Conservation (phyloP, 2,113 vertebrate genomes). For the Trogon melanurus region DNA sequence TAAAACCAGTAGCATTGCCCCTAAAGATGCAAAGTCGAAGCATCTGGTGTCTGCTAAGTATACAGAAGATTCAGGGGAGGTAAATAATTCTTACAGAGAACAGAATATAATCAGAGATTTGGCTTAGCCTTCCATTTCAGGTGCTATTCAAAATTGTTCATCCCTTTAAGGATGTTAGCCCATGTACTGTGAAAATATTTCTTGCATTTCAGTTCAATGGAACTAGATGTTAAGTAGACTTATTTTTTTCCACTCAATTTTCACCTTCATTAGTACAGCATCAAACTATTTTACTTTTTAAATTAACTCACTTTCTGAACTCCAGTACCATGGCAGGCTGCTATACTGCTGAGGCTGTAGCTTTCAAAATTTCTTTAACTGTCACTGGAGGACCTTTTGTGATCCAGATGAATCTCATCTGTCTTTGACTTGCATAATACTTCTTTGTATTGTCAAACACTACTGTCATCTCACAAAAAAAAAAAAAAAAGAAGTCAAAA, state of each 20-base stretch:
- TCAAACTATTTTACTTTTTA: not conserved
- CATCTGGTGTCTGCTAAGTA: not conserved
- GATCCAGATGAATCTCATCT: not conserved
- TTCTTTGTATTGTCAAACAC: not conserved
- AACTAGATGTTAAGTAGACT: not conserved
- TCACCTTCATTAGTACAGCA: not conserved
- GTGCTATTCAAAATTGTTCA: not conserved
- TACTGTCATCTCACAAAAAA: not conserved
- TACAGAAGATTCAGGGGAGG: not conserved
- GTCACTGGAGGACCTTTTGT: not conserved
- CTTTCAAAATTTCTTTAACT: not conserved
- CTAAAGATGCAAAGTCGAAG: not conserved
- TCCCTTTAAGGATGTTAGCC: not conserved
- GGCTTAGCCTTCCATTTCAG: not conserved
- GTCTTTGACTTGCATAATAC: not conserved
- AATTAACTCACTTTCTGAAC: not conserved
- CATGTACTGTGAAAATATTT: not conserved
- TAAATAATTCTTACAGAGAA: not conserved
- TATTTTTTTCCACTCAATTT: not conserved
- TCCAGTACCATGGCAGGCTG: accelerated
- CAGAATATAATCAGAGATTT: not conserved
- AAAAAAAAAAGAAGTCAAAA: not conserved
- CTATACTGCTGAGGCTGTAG: not conserved
- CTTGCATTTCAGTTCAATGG: not conserved
- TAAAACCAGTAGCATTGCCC: not conserved